Base-by-base conservation (phyloP, 1,140 invertebrate genomes). In the Eurosta solidaginis region DNA sequence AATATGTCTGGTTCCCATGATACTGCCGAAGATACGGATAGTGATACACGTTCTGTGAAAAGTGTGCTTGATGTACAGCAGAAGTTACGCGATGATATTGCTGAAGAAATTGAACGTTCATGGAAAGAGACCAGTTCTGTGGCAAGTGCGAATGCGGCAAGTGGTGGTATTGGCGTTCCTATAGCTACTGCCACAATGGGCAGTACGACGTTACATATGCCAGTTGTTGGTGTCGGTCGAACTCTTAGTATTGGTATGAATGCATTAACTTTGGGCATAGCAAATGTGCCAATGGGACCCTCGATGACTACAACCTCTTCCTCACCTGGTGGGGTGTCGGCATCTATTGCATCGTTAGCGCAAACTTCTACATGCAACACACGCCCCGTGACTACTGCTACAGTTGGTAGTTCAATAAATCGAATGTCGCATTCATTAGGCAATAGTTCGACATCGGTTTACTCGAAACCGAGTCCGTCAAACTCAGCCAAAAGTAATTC, bases 371-470 rank as follows among this genome's bases (percentile, higher is more conserved):
- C 82, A 5, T 74, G 82, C 52, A 87, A 82, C 79, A 90, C 91
- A 33, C 87, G 94, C 78, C 92, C 93, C 40, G 94, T 93, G 88
- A 93, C 93, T 33, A 92, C 93, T 14, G 93, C 92, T 83, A 94
- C 94, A 12, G 93, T 95, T 78, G 94, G 87, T 44, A 82, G 84
- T 52, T 84, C 82, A 0, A 86, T 88, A 14, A 82, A 88, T 73
- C 84, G 84, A 50, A 87, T 88, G 10, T 88, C 88, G 7, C 88
- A 90, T 83, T 89, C 88, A 2, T 76, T 89, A 50, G 88, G 89
- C 63, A 88, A 85, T 79, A 88, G 88, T 77, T 85, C 84, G 36
- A 88, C 84, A 9, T 88, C 88, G 20, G 88, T 88, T 45, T 84
- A 87, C 79, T 82, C 83, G 4, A 88, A 88, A 22, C 83, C 85